A percentile compares a stretch with the other conserved stretches of the same genome.
These are phyloP conservation scores for Baccha elongata DNA, from an alignment of 2,888 invertebrate genomes.

Conservation along the genomic window DNA sequence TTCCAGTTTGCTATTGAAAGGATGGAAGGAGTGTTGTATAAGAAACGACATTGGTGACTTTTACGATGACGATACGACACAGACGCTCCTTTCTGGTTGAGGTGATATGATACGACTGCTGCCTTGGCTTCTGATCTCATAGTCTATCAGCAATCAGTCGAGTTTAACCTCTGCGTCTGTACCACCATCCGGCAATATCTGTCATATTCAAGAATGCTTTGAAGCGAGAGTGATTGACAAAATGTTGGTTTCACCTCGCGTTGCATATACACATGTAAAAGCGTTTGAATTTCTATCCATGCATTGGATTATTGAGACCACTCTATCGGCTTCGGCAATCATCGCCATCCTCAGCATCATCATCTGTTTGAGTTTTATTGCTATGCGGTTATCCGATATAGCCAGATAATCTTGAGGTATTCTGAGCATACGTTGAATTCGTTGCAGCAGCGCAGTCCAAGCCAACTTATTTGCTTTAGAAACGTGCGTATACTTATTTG, in stretches of 20 bases:
- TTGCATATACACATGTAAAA: conserved; percentile 16
- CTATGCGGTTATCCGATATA: conserved; percentile 63
- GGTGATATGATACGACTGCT: conserved; percentile 62
- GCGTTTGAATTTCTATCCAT: conserved; percentile 13
- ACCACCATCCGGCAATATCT: conserved; percentile 21
- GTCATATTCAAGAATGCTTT: conserved; percentile 52
- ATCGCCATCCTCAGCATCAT: conserved; percentile 34
- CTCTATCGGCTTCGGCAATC: conserved; percentile 43
- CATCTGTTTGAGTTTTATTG: conserved; percentile 47
- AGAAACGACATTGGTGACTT: not conserved
- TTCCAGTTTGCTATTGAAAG: conserved; percentile 33
- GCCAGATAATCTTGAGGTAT: conserved; percentile 2
- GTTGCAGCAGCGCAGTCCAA: conserved; percentile 19
- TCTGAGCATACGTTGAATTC: too few species aligned
- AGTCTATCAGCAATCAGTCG: not conserved
- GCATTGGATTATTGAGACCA: conserved; percentile 58
- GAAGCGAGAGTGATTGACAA: conserved; percentile 69
- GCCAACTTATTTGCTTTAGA: conserved; percentile 32
- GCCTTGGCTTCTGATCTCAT: conserved; percentile 52
- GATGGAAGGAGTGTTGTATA: conserved; percentile 25
- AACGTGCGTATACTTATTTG: conserved; percentile 70
- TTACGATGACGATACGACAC: not conserved
- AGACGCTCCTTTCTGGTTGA: conserved; percentile 29
- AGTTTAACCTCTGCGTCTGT: not conserved
- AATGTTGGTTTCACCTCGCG: conserved; percentile 53